phyloP scores from a whole-genome alignment of 2,797 vertebrate species.

The Anguilla pacifica region DNA sequence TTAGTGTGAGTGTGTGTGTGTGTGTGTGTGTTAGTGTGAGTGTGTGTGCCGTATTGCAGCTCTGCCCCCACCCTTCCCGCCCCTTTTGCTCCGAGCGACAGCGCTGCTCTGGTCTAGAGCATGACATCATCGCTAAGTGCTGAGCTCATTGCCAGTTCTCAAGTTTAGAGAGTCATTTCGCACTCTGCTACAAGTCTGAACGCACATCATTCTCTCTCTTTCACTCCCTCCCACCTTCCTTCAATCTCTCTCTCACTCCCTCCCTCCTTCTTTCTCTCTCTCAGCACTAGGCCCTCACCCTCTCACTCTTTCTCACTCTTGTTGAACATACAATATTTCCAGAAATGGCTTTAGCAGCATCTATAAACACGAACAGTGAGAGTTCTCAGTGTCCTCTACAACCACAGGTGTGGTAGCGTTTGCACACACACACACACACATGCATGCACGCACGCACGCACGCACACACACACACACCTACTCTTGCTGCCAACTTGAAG shows the following conservation, averaged over 20 bases:
- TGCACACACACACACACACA: neutral
- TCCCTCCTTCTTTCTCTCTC: slow-evolving; percentile 6
- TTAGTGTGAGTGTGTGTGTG: too few species aligned
- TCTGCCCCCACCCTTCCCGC: neutral
- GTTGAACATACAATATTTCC: neutral
- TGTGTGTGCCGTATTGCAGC: slow-evolving; percentile 26
- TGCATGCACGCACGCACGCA: neutral
- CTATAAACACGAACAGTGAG: neutral
- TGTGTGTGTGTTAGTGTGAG: slow-evolving; percentile 15
- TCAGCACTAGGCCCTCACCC: neutral
- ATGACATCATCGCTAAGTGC: slow-evolving; percentile 72
- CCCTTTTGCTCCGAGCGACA: slow-evolving; percentile 51
- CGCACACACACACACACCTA: neutral
- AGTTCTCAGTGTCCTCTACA: neutral
- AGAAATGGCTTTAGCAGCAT: slow-evolving; percentile 1
- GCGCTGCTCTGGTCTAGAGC: slow-evolving; percentile 57
- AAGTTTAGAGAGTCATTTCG: slow-evolving; percentile 46
- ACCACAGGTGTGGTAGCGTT: too few species aligned
- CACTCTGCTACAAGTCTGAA: slow-evolving; percentile 24
- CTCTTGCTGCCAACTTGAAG: neutral
- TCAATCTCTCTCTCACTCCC: slow-evolving; percentile 12
- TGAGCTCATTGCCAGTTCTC: slow-evolving; percentile 70
- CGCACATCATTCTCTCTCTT: slow-evolving; percentile 2
- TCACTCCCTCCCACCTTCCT: slow-evolving; percentile 36
- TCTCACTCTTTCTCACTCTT: neutral